Evolutionary conservation across 2,797 vertebrate genomes (phyloP), one percentile per base, ranked within the genome.

Genomic region (Natrix natrix): DNA sequence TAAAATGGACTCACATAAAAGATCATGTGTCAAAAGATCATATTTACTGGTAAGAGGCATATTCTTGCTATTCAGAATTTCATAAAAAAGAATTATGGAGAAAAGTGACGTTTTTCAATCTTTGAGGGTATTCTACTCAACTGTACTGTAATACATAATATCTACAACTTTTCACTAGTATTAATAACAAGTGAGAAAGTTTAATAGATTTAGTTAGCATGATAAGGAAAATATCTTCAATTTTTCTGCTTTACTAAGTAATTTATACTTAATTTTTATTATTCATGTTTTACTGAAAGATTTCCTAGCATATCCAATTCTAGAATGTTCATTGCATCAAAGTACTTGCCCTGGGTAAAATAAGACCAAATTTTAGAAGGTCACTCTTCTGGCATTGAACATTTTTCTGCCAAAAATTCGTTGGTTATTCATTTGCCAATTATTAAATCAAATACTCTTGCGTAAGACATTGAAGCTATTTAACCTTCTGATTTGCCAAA

Each of bases 21-120:
- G 99, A 99, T 93, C 97, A 97, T 32, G 99, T 99, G 95, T 99
- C 98, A 94, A 99, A 99, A 97, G 99, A 99, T 94, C 98, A 97
- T 91, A 97, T 99, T 90, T 99, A 98, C 97, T 99, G 99, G 99
- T 99, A 96, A 98, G 98, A 88, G 32, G 0, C 0, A 28, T 78
- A 91, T 13, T 87, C 5, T 56, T 92, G 1, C 59, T 88, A 11
- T 78, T 57, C 91, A 90, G 86, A 63, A 90, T 91, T 87, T 93
- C 56, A 90, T 60, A 24, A 92, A 37, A 28, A 8, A 86, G 6
- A 0, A 48, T 87, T n/a, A 90, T 52, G n/a, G 90, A 37, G 48
- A 43, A 86, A 86, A 86, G 26, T 90, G 0, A 69, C 93, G 83
- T 13, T 92, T 52, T 91, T 91, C 11, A 54, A 22, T 59, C 57